Conservation (phyloP, 2,888 invertebrate species). For the Cephus spinipes region DNA sequence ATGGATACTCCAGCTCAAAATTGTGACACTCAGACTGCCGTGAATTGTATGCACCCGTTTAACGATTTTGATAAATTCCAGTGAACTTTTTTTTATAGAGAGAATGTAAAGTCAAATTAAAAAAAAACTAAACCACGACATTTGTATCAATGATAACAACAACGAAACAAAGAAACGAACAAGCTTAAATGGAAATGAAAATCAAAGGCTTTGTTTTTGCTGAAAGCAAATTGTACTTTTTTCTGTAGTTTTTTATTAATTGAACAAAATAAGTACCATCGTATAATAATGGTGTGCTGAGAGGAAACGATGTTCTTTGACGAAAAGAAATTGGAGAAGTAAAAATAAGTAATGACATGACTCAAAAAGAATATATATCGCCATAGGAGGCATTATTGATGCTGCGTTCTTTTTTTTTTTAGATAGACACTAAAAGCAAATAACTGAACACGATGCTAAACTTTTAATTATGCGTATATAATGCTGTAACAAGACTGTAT, state of each 20-base stretch:
- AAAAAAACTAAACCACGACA: not conserved
- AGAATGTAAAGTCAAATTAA: not conserved
- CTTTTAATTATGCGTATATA: slow-evolving; percentile 3
- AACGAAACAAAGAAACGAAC: not conserved
- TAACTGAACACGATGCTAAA: not conserved
- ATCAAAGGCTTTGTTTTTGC: not conserved
- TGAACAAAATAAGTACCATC: not conserved
- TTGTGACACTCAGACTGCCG: not conserved
- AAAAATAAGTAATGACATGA: not conserved
- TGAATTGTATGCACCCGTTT: not conserved
- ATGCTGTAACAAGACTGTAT: slow-evolving; percentile 7
- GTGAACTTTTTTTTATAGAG: not conserved
- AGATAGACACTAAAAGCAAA: not conserved
- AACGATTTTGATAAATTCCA: not conserved
- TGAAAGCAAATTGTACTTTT: not conserved
- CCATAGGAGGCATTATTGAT: not conserved
- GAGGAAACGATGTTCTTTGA: not conserved
- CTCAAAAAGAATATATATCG: not conserved
- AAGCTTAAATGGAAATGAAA: not conserved
- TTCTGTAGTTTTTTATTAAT: not conserved
- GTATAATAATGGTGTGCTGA: not conserved
- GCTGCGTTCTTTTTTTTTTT: no score
- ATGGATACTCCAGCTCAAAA: not conserved
- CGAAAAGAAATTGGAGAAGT: not conserved
- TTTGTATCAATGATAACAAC: not conserved